These are phyloP conservation scores for Erebia ligea DNA, from an alignment of 2,888 invertebrate species.

Conservation along the genomic window DNA sequence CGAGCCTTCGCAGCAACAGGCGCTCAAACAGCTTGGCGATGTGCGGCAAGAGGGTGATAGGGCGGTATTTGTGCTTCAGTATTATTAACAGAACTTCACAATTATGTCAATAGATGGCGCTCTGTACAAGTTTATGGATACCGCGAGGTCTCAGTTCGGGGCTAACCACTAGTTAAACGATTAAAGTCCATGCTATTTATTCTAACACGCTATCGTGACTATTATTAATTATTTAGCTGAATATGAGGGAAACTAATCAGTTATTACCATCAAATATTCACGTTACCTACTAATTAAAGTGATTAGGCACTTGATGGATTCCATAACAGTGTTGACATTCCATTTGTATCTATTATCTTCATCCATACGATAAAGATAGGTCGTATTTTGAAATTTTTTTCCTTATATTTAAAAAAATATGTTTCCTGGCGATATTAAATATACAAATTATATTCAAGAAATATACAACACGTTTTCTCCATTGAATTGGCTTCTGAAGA, in stretches of 20 bases:
- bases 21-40: no score
- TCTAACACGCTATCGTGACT: conserved; percentile 5
- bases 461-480: conserved; percentile 49
- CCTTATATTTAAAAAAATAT: conserved; percentile 3
- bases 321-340: neutral
- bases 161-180: no score
- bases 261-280: conserved; percentile 14
- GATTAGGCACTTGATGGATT: conserved; percentile 7
- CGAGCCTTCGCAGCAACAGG: no score
- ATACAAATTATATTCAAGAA: conserved; percentile 35
- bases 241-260: conserved; percentile 1
- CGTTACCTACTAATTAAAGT: conserved; percentile 1
- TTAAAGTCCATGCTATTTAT: neutral
- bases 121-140: no score
- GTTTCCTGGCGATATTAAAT: conserved; percentile 21
- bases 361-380: neutral
- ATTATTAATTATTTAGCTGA: conserved; percentile 2
- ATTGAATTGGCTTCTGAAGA: conserved; percentile 51
- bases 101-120: no score
- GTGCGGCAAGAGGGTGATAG: no score
- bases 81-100: no score
- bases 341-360: neutral
- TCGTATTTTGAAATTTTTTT: no score
- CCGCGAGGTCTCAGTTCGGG: no score
- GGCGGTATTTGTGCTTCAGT: no score